Evolutionary conservation across 2,797 vertebrate genomes (phyloP).

Genomic region (Callimico goeldii): DNA sequence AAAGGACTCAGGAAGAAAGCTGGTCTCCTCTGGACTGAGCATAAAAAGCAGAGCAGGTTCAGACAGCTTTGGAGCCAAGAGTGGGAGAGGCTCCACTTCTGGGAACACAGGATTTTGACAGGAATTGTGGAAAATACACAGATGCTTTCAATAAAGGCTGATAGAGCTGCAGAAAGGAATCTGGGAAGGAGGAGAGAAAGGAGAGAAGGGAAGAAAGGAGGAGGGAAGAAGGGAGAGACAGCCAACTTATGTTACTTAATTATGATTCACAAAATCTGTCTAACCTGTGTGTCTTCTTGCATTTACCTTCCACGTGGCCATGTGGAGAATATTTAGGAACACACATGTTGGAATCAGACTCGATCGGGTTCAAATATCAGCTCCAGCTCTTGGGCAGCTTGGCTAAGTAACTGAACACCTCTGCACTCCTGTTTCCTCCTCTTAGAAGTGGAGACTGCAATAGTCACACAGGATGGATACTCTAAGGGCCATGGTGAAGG

Average conservation of each 20-base stretch:
- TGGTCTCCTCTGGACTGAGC: neutral
- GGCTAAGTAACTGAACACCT: neutral
- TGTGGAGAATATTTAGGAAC: neutral
- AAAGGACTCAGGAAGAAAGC: neutral
- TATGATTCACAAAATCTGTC: neutral
- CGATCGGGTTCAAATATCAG: neutral
- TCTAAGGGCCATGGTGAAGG: neutral
- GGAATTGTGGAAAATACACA: neutral
- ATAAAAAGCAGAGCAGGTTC: neutral
- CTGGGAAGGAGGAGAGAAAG: accelerated
- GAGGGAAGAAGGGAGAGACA: accelerated
- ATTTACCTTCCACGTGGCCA: neutral
- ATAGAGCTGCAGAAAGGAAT: neutral
- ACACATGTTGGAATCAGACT: neutral
- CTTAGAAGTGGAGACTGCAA: neutral
- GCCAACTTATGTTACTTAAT: neutral
- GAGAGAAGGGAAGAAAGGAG: no score
- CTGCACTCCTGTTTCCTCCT: neutral
- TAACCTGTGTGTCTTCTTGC: accelerated
- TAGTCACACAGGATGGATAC: neutral
- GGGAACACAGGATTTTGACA: neutral
- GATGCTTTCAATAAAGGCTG: neutral
- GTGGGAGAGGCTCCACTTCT: neutral
- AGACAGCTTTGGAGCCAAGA: neutral
- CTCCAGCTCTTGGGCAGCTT: neutral